Conservation (phyloP, 2,113 vertebrate species). For the Murina feae region DNA sequence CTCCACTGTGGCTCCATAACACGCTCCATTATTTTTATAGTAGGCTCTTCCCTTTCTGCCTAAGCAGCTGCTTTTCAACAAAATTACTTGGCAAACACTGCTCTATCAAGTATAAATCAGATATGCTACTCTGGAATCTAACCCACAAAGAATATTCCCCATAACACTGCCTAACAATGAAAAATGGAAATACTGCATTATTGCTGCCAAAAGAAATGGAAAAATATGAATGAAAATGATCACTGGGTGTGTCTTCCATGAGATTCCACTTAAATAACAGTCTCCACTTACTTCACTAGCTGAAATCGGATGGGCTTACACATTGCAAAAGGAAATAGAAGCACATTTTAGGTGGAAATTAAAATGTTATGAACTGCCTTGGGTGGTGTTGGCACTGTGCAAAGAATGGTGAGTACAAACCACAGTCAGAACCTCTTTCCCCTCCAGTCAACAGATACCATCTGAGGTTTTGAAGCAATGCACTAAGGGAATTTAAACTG, state of each 20-base stretch:
- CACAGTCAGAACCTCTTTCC: not conserved
- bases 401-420: slow-evolving; percentile 23
- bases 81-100: slow-evolving; percentile 60
- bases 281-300: slow-evolving; percentile 35
- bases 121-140: slow-evolving; percentile 64
- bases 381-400: not conserved
- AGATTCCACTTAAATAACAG: slow-evolving; percentile 43
- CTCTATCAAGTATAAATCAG: slow-evolving; percentile 71
- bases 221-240: slow-evolving; percentile 68
- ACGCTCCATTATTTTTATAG: slow-evolving; percentile 69
- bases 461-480: not conserved
- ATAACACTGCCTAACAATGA: slow-evolving; percentile 61
- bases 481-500: not conserved
- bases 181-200: slow-evolving; percentile 64
- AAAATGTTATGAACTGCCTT: slow-evolving; percentile 11
- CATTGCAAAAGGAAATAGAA: slow-evolving; percentile 32
- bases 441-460: not conserved
- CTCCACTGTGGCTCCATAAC: not conserved
- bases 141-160: slow-evolving; percentile 65
- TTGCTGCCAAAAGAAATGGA: slow-evolving; percentile 64
- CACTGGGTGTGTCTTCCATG: slow-evolving; percentile 44
- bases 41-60: slow-evolving; percentile 65
- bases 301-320: slow-evolving; percentile 42
- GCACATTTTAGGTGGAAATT: slow-evolving; percentile 38
- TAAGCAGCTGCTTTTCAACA: slow-evolving; percentile 52